Percentiles rank a stretch among this genome's conserved stretches.
phyloP scores from a whole-genome alignment of 2,113 vertebrate species.

The Pseudorasbora parva region DNA sequence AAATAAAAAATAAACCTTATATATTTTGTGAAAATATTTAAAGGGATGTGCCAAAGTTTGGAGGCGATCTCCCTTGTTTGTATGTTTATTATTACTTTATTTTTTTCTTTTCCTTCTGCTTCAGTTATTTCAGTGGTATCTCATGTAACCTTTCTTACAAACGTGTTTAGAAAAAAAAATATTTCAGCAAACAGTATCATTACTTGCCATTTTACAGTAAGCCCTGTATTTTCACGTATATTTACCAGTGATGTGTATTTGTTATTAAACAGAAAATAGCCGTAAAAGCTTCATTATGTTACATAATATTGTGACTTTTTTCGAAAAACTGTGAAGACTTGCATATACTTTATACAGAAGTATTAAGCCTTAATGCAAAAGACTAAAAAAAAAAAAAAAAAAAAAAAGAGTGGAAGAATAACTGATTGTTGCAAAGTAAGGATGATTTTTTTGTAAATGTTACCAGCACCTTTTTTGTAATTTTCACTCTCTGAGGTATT shows the following conservation, averaged over 20 bases:
- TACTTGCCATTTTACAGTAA: slow-evolving; percentile 87
- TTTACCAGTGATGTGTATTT: slow-evolving; percentile 89
- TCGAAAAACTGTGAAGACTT: slow-evolving; percentile 89
- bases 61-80: slow-evolving; percentile 82
- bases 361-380: slow-evolving; percentile 91
- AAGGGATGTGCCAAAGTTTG: slow-evolving; percentile 85
- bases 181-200: slow-evolving; percentile 87
- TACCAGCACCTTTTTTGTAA: slow-evolving; percentile 90
- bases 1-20: slow-evolving; percentile 59
- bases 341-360: slow-evolving; percentile 90
- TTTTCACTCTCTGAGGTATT: slow-evolving; percentile 90
- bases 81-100: slow-evolving; percentile 69
- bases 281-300: slow-evolving; percentile 88
- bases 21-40: slow-evolving; percentile 68
- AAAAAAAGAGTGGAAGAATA: slow-evolving; percentile 87
- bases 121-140: slow-evolving; percentile 81
- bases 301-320: slow-evolving; percentile 89
- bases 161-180: slow-evolving; percentile 78
- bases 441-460: slow-evolving; percentile 89
- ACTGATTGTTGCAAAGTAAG: slow-evolving; percentile 88
- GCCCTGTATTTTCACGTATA: slow-evolving; percentile 87
- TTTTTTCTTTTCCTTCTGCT: slow-evolving; percentile 70
- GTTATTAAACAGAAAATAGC: slow-evolving; percentile 88
- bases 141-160: slow-evolving; percentile 80
- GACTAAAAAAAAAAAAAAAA: slow-evolving; percentile 86